Evolutionary conservation across 2,888 invertebrate species (phyloP).

Genomic region (Clusia tigrina): DNA sequence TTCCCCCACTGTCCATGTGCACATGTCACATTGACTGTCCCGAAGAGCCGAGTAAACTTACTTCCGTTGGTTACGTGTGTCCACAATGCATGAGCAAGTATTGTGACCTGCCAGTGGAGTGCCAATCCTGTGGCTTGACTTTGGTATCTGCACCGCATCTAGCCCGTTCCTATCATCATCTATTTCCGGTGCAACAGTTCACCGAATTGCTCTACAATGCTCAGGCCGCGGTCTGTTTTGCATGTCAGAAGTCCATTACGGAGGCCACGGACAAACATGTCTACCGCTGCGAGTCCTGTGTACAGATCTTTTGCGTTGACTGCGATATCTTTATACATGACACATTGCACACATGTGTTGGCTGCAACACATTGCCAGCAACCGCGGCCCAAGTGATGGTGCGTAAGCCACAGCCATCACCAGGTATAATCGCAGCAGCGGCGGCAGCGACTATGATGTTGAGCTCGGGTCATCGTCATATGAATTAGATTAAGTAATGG

Average conservation of each 20-base stretch:
- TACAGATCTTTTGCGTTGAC: constrained; percentile 86
- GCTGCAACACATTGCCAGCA: constrained; percentile 78
- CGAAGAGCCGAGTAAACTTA: constrained; percentile 73
- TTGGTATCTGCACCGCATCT: constrained; percentile 97
- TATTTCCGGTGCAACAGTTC: constrained; percentile 91
- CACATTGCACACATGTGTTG: constrained; percentile 94
- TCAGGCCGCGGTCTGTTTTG: constrained; percentile 72
- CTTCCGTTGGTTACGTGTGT: constrained; percentile 83
- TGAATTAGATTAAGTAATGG: no score
- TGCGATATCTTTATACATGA: constrained; percentile 96
- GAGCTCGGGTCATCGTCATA: no score
- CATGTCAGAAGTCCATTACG: constrained; percentile 75
- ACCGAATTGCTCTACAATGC: constrained; percentile 74
- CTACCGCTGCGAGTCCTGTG: constrained; percentile 83
- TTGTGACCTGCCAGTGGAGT: constrained; percentile 97
- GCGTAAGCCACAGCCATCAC: constrained; percentile 49
- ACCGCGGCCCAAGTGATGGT: constrained; percentile 55
- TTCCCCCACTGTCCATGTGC: constrained; percentile 84
- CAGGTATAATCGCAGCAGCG: no score
- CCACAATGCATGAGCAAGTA: constrained; percentile 98
- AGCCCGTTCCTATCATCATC: constrained; percentile 95
- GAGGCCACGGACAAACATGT: constrained; percentile 77
- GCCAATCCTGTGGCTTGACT: constrained; percentile 93
- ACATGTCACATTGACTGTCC: constrained; percentile 89
- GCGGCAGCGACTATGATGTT: no score